Conservation (phyloP, 2,797 vertebrate genomes). For the Smutsia temminckii region DNA sequence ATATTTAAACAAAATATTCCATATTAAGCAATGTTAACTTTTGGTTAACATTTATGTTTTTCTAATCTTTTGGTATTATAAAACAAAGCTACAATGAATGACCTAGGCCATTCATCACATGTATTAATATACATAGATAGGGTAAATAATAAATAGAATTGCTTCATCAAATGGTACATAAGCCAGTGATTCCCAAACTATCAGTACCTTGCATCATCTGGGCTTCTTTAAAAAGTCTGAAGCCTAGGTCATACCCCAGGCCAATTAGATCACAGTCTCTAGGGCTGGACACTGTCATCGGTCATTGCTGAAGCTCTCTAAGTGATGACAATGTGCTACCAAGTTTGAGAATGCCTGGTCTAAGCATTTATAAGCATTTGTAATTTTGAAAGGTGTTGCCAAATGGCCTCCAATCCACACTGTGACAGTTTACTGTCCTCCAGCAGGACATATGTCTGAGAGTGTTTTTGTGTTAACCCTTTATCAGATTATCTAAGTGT, state of each 20-base stretch:
- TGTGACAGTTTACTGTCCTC: not conserved
- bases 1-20: not conserved
- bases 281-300: not conserved
- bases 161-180: not conserved
- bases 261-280: not conserved
- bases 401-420: not conserved
- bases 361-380: not conserved
- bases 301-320: not conserved
- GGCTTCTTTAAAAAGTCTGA: not conserved
- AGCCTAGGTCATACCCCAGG: not conserved
- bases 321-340: not conserved
- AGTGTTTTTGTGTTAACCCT: not conserved
- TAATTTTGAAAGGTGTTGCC: not conserved
- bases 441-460: no score
- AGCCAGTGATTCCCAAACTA: not conserved
- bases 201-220: not conserved
- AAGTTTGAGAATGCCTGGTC: not conserved
- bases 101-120: not conserved
- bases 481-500: not conserved
- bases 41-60: not conserved
- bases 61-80: not conserved
- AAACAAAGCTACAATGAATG: not conserved
- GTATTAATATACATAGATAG: no score
- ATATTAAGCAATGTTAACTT: not conserved
- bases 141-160: not conserved